Conservation (phyloP, 2,797 vertebrate genomes). For the Melanotaenia trifasciata region DNA sequence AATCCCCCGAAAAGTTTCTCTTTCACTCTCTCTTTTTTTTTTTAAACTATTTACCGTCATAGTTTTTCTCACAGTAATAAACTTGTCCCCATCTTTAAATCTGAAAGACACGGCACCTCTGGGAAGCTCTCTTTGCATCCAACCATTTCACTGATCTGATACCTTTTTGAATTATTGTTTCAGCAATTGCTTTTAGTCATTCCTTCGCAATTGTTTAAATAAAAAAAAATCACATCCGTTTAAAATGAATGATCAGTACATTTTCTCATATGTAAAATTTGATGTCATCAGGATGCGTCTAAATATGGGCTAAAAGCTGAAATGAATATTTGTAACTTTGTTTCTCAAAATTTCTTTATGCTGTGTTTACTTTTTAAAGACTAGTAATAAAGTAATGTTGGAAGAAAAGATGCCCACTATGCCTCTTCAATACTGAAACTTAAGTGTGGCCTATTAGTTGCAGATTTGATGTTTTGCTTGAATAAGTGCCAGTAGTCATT, state of each 20-base stretch:
- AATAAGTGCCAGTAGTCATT: not conserved
- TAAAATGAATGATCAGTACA: not conserved
- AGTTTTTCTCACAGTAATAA: not conserved
- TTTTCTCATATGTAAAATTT: not conserved
- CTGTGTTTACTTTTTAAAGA: not conserved
- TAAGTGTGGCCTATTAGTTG: not conserved
- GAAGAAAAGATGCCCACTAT: constrained; percentile 9
- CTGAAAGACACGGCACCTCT: not conserved
- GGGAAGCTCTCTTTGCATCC: not conserved
- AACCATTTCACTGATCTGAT: not conserved
- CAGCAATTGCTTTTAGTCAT: not conserved
- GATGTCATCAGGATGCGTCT: too few species aligned
- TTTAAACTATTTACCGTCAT: not conserved
- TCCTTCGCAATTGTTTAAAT: not conserved
- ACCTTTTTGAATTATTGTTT: not conserved
- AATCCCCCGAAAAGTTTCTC: not conserved
- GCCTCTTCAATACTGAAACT: not conserved
- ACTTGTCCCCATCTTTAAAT: too few species aligned
- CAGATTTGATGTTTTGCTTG: constrained; percentile 3
- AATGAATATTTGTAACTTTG: not conserved
- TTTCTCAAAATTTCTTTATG: too few species aligned
- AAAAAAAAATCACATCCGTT: not conserved
- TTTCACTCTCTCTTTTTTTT: not conserved
- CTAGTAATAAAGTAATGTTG: not conserved
- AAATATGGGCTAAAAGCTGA: not conserved